These are phyloP conservation scores for Phrynocephalus vlangalii DNA, from an alignment of 2,797 vertebrate genomes.

Conservation along the genomic window DNA sequence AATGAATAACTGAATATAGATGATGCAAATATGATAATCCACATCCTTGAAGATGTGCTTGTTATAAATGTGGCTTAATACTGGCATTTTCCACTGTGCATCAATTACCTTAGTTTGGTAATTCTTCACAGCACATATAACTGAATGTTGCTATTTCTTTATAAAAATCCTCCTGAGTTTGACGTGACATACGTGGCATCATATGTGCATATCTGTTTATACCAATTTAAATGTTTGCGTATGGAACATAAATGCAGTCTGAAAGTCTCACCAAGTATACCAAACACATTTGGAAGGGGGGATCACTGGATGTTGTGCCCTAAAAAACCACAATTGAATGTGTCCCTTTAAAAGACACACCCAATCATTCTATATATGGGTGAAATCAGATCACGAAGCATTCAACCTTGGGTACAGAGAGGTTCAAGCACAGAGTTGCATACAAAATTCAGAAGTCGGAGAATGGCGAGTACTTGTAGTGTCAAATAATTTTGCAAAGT, in stretches of 20 bases:
- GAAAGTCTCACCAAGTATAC: not conserved
- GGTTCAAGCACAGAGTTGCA: conserved; percentile 4
- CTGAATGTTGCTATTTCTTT: conserved; percentile 7
- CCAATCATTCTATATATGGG: conserved; percentile 1
- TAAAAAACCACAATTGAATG: conserved; percentile 39
- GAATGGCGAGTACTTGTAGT: conserved; percentile 40
- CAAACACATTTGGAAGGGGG: conserved; percentile 1
- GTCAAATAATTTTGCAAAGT: conserved; percentile 28
- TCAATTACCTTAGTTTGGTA: not conserved
- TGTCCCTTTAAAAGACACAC: conserved; percentile 34
- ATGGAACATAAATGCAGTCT: not conserved
- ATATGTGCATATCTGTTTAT: not conserved
- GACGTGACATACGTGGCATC: not conserved
- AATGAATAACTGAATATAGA: not conserved
- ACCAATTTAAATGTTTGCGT: not conserved
- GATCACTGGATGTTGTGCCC: not conserved
- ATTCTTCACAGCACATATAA: conserved; percentile 56
- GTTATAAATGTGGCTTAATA: fast-evolving
- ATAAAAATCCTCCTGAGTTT: conserved; percentile 31
- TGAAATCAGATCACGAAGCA: not conserved
- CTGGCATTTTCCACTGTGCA: fast-evolving
- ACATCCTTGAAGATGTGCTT: not conserved
- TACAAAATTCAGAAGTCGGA: conserved; percentile 43
- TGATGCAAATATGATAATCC: not conserved
- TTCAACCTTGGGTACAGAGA: not conserved